Evolutionary conservation across 2,113 vertebrate genomes (phyloP), one percentile per base, ranked within the genome.

Genomic region (Etia nguti): DNA sequence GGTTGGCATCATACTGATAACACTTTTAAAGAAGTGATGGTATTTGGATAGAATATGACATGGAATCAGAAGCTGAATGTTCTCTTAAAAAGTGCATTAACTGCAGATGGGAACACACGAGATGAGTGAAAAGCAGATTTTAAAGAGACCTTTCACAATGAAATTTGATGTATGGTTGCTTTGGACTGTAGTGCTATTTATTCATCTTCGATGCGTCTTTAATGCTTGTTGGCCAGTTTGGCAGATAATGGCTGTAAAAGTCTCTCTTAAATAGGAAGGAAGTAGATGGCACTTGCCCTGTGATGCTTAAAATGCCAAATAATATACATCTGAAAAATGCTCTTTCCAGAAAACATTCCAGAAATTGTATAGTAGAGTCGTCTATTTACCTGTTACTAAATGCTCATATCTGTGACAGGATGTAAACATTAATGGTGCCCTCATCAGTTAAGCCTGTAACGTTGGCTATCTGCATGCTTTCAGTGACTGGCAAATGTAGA

Each of bases 251-350:
- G 46, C 73, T 52, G 4, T 77, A 52, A 77, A 52, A 34, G 29
- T 13, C 26, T 77, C 26, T 52, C 43, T 77, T 52, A 34, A 77
- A 77, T 29, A 31, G 41, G 2, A 52, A n/a, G 73, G 6, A 52
- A 52, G 46, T 52, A 0, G 46, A 34, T 31, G 26, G 26, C 24
- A 1, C 10, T 77, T 52, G 0, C 16, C 70, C 4, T 31, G 26
- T 31, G 46, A 50, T 31, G 43, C 43, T 50, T 50, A 50, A 75
- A 48, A 50, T 77, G 24, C 48, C 16, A 77, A 77, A 50, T 77
- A 41, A 24, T 68, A 8, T 15, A 31, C 70, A 48, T 75, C 16
- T 48, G 24, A 48, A 29, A 46, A 77, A 50, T 13, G 10, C 16
- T 50, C 15, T 77, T 31, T 77, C 26, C 73, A 77, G 46, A 77